phyloP scores from a whole-genome alignment of 2,113 vertebrate species.

The Martes martes region DNA sequence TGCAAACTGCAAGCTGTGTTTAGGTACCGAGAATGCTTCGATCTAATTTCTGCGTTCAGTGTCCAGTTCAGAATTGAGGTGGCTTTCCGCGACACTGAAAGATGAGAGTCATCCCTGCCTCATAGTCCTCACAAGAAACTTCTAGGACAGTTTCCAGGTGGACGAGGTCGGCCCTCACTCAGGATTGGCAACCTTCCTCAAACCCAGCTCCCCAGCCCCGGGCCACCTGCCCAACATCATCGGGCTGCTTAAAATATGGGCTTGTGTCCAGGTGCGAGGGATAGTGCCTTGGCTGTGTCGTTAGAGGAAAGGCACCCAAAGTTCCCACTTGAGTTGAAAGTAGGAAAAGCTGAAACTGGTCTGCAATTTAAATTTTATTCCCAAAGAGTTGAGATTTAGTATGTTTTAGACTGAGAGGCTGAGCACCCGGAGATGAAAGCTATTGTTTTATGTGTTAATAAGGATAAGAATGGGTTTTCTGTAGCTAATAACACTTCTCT shows the following conservation, averaged over 20 bases:
- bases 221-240: neutral
- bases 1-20: neutral
- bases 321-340: neutral
- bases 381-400: neutral
- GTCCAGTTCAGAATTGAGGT: neutral
- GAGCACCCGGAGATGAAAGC: neutral
- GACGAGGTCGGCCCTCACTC: neutral
- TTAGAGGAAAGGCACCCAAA: neutral
- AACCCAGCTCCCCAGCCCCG: neutral
- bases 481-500: constrained; percentile 5
- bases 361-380: constrained; percentile 28
- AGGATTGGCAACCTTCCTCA: neutral
- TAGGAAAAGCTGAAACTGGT: neutral
- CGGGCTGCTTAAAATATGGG: neutral
- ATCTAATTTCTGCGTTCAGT: neutral
- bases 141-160: neutral
- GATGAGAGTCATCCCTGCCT: neutral
- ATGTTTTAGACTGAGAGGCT: neutral
- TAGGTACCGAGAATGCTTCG: rapidly evolving
- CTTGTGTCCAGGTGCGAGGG: neutral
- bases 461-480: constrained; percentile 18
- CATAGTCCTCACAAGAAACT: neutral
- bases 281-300: neutral
- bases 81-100: neutral
- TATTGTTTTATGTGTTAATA: constrained; percentile 57